Base-by-base conservation (phyloP, 2,113 vertebrate species). In the Oenanthe melanoleuca region DNA sequence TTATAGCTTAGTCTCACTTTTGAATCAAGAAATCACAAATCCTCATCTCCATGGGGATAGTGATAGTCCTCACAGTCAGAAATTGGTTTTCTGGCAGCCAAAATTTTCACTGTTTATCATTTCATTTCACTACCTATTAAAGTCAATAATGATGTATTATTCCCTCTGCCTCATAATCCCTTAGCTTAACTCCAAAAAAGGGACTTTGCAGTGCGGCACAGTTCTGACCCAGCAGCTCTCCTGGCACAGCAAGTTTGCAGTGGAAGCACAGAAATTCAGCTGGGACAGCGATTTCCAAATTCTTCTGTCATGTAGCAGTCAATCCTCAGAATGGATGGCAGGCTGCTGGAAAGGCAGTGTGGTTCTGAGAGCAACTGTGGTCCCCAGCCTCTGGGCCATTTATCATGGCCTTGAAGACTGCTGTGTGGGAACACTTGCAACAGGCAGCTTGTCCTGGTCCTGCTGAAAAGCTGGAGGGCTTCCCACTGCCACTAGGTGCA, bases 121-220 rank as follows among this genome's bases (percentile, higher is more conserved):
- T 95, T 92, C 52, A 80, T 80, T 95, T 94, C 72, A 53, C 65
- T 94, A 33, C 82, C 85, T 95, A 60, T 38, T 94, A 66, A 95
- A 90, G 60, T 92, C 71, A 94, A 44, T 96, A 92, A 78, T 45
- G 61, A 77, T 83, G 28, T 72, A 53, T 87, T 93, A 78, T 66
- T 92, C 55, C 47, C 59, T 88, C 65, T 95, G 80, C 56, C 29
- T 92, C 24, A 6, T 61, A 85, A 80, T 88, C 61, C 66, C 64
- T 85, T 82, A 88, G 8, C 1, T 88, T 80, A 92, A 52, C 33
- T 80, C 60, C 16, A 52, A 73, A 75, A 61, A 80, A 73, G 45
- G 19, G 34, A 38, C 29, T 92, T 93, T 37, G 10, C 38, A 49
- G 20, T 44, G 18, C 42, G 22, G 33, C 42, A 21, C 26, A 47